Conservation (phyloP, 1,140 invertebrate species). For the Calliopsis andreniformis region DNA sequence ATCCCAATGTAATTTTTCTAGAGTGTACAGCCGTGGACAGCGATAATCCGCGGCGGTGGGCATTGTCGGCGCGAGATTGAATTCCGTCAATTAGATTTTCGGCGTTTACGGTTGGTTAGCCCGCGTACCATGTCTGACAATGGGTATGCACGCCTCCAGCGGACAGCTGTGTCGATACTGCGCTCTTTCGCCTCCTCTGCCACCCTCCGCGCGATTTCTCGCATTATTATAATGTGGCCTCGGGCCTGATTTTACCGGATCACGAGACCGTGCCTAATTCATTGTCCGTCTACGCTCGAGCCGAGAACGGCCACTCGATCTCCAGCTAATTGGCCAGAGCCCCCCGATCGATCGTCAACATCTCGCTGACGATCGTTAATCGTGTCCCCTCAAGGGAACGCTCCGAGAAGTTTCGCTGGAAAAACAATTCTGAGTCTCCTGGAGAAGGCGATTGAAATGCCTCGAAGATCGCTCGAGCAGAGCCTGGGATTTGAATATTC, state of each 20-base stretch:
- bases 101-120: slow-evolving; percentile 80
- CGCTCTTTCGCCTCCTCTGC: slow-evolving; percentile 23
- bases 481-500: slow-evolving; percentile 73
- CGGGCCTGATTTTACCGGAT: slow-evolving; percentile 74
- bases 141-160: slow-evolving; percentile 49
- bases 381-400: not conserved
- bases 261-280: slow-evolving; percentile 74
- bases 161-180: slow-evolving; percentile 74
- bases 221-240: slow-evolving; percentile 75
- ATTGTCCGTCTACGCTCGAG: slow-evolving; percentile 47
- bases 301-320: slow-evolving; percentile 28
- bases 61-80: slow-evolving; percentile 79
- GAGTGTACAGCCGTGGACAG: slow-evolving; percentile 54
- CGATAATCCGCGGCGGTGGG: slow-evolving; percentile 52
- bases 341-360: slow-evolving; percentile 5
- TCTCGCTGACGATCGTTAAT: not conserved
- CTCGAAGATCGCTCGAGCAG: slow-evolving; percentile 49
- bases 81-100: slow-evolving; percentile 80
- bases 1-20: slow-evolving; percentile 71
- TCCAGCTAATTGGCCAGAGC: slow-evolving; percentile 43
- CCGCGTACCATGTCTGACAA: slow-evolving; percentile 68
- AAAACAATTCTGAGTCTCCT: not conserved
- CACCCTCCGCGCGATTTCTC: slow-evolving; percentile 47
- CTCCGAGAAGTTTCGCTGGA: not conserved
- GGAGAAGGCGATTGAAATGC: slow-evolving; percentile 66